Evolutionary conservation across 2,113 vertebrate genomes (phyloP), one percentile per base, ranked within the genome.

Genomic region (Oncorhynchus keta): DNA sequence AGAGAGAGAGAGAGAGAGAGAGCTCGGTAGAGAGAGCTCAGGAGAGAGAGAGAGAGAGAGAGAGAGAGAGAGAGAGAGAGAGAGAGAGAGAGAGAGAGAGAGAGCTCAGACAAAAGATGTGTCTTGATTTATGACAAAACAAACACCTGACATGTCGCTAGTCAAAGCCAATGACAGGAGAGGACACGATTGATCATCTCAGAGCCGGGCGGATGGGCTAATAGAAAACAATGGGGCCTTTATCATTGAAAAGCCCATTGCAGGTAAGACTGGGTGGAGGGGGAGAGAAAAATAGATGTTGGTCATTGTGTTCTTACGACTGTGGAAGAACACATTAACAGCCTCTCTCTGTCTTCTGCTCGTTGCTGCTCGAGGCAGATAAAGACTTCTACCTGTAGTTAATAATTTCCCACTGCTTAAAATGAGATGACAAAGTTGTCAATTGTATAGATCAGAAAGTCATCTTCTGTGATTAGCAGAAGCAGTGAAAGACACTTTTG

Each of bases 391-490:
- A 73, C 39, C 79, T 72, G 85, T 61, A 67, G 85, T 90, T 86
- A 86, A 87, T 88, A 79, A 85, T 85, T 83, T 51, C 71, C 49
- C 76, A 79, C 76, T 84, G 80, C 81, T 79, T 80, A 69, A 76
- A 86, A 88, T 80, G 1, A 22, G 18, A 81, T 74, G 84, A 86
- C 83, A 86, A 89, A 91, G 62, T 74, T 71, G 86, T 82, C 18
- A 76, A 79, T 84, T 75, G 65, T 32, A 64, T 68, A 64, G 76
- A 78, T 65, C 74, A 76, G 22, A n/a, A 45, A 18, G 28, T 77
- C 75, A 69, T 57, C 14, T 11, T 75, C 78, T 66, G 83, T 48
- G 73, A 83, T 76, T 26, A 73, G 81, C 7, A 71, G 39, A 51
- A 20, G 39, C 39, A 45, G 39, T 11, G 39, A 45, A 45, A 24